phyloP scores from a whole-genome alignment of 1,140 invertebrate species.

The Stratiolaelaps scimitus region DNA sequence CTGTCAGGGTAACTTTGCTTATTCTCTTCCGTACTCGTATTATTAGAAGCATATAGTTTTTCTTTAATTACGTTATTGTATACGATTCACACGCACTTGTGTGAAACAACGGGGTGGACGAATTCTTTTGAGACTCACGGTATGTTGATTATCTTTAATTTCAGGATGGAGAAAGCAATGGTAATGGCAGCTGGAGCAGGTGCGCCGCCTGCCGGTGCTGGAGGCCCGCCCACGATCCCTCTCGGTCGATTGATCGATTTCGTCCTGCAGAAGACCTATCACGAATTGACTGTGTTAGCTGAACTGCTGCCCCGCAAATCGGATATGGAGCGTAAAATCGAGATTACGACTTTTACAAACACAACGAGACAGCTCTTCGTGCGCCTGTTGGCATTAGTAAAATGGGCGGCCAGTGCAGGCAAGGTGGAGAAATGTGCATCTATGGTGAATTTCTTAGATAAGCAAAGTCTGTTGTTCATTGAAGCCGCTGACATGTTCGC shows the following conservation, averaged over 20 bases:
- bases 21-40: too few species aligned
- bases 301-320: constrained; percentile 93
- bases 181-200: too few species aligned
- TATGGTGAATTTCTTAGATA: constrained; percentile 87
- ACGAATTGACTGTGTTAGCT: constrained; percentile 84
- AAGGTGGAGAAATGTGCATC: constrained; percentile 94
- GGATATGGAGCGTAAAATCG: constrained; percentile 94
- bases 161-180: too few species aligned
- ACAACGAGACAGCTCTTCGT: constrained; percentile 87
- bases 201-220: too few species aligned
- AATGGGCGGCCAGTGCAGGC: constrained; percentile 92
- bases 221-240: constrained; percentile 38
- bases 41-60: too few species aligned
- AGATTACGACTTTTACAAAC: constrained; percentile 91
- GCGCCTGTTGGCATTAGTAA: constrained; percentile 79
- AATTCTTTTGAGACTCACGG: too few species aligned
- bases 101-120: too few species aligned
- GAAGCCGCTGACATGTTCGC: constrained; percentile 93
- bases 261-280: constrained; percentile 88
- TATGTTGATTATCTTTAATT: too few species aligned
- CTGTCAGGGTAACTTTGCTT: too few species aligned
- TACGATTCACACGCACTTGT: too few species aligned
- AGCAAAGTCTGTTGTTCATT: constrained; percentile 87
- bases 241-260: constrained; percentile 82
- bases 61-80: too few species aligned